Percentiles rank a stretch among this genome's conserved stretches.
Evolutionary conservation across 2,888 invertebrate genomes (phyloP).

Genomic region (Zygaena filipendulae): DNA sequence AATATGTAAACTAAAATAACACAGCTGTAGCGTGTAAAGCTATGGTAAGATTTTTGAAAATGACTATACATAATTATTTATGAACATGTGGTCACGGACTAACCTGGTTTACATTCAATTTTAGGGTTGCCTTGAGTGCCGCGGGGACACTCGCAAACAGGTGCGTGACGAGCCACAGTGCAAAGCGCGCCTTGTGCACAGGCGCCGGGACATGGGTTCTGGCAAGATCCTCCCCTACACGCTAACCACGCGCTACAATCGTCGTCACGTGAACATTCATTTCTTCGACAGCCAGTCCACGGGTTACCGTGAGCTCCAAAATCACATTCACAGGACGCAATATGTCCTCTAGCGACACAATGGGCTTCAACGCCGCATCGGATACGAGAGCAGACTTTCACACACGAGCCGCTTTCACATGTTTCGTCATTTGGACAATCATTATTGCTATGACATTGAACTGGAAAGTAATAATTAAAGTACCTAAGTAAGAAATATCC

Average conservation of each 20-base stretch:
- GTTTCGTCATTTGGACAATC: conserved; percentile 86
- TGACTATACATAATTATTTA: too few species aligned
- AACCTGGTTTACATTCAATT: conserved; percentile 71
- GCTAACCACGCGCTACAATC: conserved; percentile 85
- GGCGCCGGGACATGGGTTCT: conserved; percentile 85
- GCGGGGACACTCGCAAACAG: conserved; percentile 84
- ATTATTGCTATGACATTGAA: conserved; percentile 86
- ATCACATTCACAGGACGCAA: conserved; percentile 81
- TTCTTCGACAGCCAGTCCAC: conserved; percentile 77
- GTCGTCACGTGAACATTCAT: conserved; percentile 79
- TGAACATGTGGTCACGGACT: too few species aligned
- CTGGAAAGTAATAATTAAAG: conserved; percentile 39
- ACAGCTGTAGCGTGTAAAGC: too few species aligned
- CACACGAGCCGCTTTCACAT: conserved; percentile 84
- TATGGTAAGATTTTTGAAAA: too few species aligned
- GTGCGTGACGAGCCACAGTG: conserved; percentile 78
- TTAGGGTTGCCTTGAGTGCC: conserved; percentile 85
- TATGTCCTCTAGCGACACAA: conserved; percentile 82
- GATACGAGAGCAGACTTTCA: conserved; percentile 81
- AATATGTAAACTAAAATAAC: too few species aligned
- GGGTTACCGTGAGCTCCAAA: conserved; percentile 83
- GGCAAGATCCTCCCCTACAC: conserved; percentile 81
- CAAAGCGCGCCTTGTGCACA: conserved; percentile 85
- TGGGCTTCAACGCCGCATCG: conserved; percentile 85
- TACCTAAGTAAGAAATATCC: conserved; percentile 7